Conservation (phyloP, 2,888 invertebrate species). For the Xanthostigma xanthostigma region DNA sequence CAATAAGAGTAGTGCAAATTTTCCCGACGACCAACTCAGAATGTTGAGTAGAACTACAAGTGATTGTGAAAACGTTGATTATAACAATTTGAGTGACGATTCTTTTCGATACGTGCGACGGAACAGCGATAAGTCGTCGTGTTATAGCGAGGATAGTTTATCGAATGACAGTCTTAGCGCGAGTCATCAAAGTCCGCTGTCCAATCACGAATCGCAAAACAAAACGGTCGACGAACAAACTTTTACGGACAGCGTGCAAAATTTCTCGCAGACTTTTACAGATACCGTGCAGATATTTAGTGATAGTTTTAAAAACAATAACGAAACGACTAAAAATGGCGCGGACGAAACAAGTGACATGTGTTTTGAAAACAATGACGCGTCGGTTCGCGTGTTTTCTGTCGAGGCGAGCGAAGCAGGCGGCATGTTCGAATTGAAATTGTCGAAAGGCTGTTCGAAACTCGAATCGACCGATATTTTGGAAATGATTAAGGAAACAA, state of each 20-base stretch:
- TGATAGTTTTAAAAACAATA: background rate
- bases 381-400: slow-evolving; percentile 15
- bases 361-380: slow-evolving; percentile 12
- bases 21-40: slow-evolving; percentile 10
- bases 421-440: slow-evolving; percentile 50
- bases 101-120: slow-evolving; percentile 35
- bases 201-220: slow-evolving; percentile 20
- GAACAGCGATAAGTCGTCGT: slow-evolving; percentile 53
- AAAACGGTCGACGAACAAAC: slow-evolving; percentile 2
- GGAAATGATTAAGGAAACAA: slow-evolving; percentile 62
- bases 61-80: slow-evolving; percentile 19
- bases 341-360: slow-evolving; percentile 23
- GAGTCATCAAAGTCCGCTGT: slow-evolving; percentile 8
- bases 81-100: background rate
- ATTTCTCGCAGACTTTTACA: slow-evolving; percentile 2
- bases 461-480: slow-evolving; percentile 66
- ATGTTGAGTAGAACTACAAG: slow-evolving; percentile 14
- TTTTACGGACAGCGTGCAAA: background rate
- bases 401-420: background rate
- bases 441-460: slow-evolving; percentile 67
- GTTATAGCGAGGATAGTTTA: slow-evolving; percentile 58
- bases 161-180: slow-evolving; percentile 41
- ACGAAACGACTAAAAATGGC: background rate
- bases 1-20: background rate
- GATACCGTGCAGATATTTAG: slow-evolving; percentile 5